Evolutionary conservation across 2,888 invertebrate species (phyloP), one percentile per base, ranked within the genome.

Genomic region (Ariolimax columbianus): DNA sequence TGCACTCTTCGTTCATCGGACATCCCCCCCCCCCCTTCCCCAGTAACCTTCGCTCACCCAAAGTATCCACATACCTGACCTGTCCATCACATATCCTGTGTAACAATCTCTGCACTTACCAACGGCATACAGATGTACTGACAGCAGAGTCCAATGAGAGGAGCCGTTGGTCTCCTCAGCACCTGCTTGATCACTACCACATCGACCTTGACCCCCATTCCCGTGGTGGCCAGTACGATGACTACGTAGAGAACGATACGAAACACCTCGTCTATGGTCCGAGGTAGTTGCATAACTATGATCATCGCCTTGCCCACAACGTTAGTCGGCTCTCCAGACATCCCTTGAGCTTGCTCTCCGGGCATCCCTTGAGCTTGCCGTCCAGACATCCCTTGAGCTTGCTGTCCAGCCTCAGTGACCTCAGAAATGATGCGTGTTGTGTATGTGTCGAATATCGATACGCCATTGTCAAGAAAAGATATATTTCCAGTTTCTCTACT

Each of bases 81-180:
- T n/a, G n/a, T n/a, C n/a, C n/a, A n/a, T n/a, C n/a, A n/a, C n/a
- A n/a, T n/a, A n/a, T n/a, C n/a, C n/a, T n/a, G n/a, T n/a, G n/a
- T 47, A 17, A 47, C 47, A 11, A 47, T 47, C 47, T 47, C 47
- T 47, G 23, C 14, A 91, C 93, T 91, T 91, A 95, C 95, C 93
- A 95, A 78, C 7, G 95, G 95, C 95, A 95, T 95, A 80, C 95
- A 90, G 23, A 94, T 84, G 89, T 95, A 95, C 89, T 95, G 95
- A 51, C 95, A 95, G 72, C 93, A 89, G 82, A 95, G 93, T 0
- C 95, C 95, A 38, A 95, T 95, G 11, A 92, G 88, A 0, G 95
- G 95, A 11, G 95, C 95, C 1, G 95, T 90, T 0, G 95, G 95
- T 86, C 90, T 94, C 88, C 91, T 93, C 14, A 95, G 85, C 0